A percentile compares a stretch with the other conserved stretches of the same genome.
These are phyloP conservation scores for Drosophila pectinifera DNA, from an alignment of 1,140 invertebrate genomes.

Conservation along the genomic window DNA sequence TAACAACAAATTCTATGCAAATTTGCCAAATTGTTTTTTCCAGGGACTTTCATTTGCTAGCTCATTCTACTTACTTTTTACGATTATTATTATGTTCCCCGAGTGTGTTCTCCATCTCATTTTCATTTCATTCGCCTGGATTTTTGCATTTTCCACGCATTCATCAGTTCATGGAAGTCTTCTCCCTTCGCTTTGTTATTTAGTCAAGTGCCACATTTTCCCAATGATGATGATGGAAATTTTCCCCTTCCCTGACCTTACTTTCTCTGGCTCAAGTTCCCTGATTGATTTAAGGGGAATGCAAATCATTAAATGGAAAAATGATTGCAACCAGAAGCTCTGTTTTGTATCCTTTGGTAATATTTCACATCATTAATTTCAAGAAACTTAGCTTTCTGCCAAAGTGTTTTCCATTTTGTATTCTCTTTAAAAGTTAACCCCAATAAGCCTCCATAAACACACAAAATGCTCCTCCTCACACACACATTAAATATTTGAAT, in stretches of 20 bases:
- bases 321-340: too few relatives aligned
- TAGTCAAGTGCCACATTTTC: constrained; percentile 30
- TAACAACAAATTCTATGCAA: constrained; percentile 48
- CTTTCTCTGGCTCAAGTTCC: constrained; percentile 9
- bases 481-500: constrained; percentile 39
- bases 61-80: constrained; percentile 61
- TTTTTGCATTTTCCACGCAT: constrained; percentile 59
- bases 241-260: not conserved
- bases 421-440: constrained; percentile 23
- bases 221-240: constrained; percentile 9
- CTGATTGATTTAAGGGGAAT: not conserved
- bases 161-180: constrained; percentile 30
- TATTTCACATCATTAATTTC: not conserved
- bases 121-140: constrained; percentile 44
- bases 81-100: constrained; percentile 70
- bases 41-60: constrained; percentile 30
- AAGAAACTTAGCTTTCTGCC: not conserved
- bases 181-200: constrained; percentile 9
- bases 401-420: not conserved
- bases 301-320: constrained; percentile 4
- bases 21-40: constrained; percentile 44
- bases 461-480: constrained; percentile 6
- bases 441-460: constrained; percentile 23
- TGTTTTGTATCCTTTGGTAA: too few relatives aligned
- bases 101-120: constrained; percentile 48